These are phyloP conservation scores for Sinelater perroti DNA, from an alignment of 2,888 invertebrate genomes.

Conservation along the genomic window DNA sequence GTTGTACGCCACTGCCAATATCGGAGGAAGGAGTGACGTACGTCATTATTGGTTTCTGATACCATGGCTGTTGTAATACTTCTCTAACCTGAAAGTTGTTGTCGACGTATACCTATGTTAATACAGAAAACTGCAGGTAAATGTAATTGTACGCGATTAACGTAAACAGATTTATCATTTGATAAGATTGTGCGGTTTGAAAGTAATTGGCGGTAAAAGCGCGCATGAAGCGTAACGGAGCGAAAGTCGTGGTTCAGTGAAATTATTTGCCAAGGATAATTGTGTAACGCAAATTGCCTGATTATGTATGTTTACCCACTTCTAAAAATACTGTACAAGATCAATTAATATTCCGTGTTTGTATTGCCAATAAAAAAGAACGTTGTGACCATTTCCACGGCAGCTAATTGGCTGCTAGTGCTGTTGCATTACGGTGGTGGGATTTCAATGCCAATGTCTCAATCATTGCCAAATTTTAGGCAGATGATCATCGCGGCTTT, in stretches of 20 bases:
- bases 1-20: conserved; percentile 21
- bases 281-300: conserved; percentile 41
- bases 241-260: conserved; percentile 25
- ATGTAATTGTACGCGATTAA: conserved; percentile 41
- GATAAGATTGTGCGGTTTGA: conserved; percentile 8
- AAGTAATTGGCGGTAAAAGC: conserved; percentile 24
- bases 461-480: no score
- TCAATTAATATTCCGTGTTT: conserved; percentile 26
- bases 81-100: conserved; percentile 29
- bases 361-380: conserved; percentile 19
- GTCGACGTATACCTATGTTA: conserved; percentile 39
- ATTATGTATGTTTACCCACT: conserved; percentile 40
- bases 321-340: conserved; percentile 38
- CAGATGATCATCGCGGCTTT: background rate
- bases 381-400: conserved; percentile 13
- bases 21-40: conserved; percentile 45
- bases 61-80: conserved; percentile 18
- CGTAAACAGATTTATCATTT: conserved; percentile 33
- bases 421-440: no score
- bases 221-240: background rate
- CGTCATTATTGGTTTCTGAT: conserved; percentile 41
- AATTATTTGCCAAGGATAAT: conserved; percentile 44
- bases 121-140: conserved; percentile 51
- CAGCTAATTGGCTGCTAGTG: conserved; percentile 15
- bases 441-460: no score